phyloP scores from a whole-genome alignment of 2,113 vertebrate species.

The Sceloporus tristichus region DNA sequence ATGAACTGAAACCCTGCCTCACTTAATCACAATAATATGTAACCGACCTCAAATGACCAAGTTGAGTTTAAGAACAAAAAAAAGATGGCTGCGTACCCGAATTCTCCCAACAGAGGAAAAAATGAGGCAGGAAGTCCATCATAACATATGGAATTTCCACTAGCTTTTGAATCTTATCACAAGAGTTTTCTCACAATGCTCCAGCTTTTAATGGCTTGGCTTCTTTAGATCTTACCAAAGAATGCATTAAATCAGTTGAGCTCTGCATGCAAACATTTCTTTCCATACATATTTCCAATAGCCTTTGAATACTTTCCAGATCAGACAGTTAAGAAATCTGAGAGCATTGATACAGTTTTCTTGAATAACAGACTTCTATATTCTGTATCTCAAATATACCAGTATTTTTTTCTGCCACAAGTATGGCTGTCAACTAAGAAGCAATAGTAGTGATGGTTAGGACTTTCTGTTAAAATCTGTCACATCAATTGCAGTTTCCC shows the following conservation, averaged over 20 bases:
- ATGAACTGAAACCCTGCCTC: conserved; percentile 54
- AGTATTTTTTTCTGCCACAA: background rate
- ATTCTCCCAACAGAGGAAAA: conserved; percentile 48
- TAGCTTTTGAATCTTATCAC: conserved; percentile 15
- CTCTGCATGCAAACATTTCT: conserved; percentile 37
- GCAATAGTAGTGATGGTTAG: too few species aligned
- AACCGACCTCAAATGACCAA: conserved; percentile 49
- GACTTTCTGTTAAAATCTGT: too few species aligned
- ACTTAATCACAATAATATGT: conserved; percentile 44
- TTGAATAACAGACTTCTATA: background rate
- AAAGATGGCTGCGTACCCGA: conserved; percentile 60
- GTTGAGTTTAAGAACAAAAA: conserved; percentile 46
- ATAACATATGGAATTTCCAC: conserved; percentile 26
- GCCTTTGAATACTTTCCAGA: conserved; percentile 19
- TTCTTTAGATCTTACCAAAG: background rate
- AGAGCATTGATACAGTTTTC: background rate
- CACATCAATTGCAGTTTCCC: background rate
- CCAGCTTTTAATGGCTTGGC: conserved; percentile 11
- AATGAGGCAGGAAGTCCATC: conserved; percentile 50
- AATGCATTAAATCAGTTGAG: conserved; percentile 38
- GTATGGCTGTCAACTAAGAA: background rate
- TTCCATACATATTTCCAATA: conserved; percentile 27
- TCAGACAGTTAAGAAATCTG: conserved; percentile 24
- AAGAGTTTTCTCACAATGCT: background rate
- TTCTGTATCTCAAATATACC: background rate